phyloP scores from a whole-genome alignment of 1,140 invertebrate genomes.

The Platorchestia sp. region DNA sequence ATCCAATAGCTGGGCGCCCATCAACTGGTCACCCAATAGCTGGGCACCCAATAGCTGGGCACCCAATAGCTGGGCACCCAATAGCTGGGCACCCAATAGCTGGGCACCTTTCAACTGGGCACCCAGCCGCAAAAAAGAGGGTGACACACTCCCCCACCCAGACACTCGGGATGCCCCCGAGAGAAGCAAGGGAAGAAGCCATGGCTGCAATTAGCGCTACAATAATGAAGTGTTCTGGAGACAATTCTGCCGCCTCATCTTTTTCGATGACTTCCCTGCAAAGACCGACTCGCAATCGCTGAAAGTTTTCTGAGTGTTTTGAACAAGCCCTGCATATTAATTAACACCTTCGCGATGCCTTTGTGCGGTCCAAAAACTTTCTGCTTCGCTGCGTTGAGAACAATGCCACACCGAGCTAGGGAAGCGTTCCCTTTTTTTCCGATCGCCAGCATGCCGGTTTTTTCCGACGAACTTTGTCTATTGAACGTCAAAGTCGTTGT shows the following conservation, averaged over 20 bases:
- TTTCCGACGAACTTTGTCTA: background rate
- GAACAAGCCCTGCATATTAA: background rate
- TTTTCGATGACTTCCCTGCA: conserved; percentile 31
- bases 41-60: too few relatives aligned
- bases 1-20: too few relatives aligned
- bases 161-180: background rate
- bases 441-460: background rate
- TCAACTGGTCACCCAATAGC: too few relatives aligned
- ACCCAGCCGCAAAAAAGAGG: background rate
- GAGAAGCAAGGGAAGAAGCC: background rate
- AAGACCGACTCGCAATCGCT: background rate
- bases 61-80: too few relatives aligned
- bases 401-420: background rate
- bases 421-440: background rate
- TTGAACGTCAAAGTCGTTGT: background rate
- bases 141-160: background rate
- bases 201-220: background rate
- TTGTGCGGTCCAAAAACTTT: background rate
- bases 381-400: background rate
- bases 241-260: conserved; percentile 40
- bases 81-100: background rate
- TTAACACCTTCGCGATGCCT: background rate
- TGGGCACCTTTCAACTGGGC: too few relatives aligned
- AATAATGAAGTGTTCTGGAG: conserved; percentile 43
- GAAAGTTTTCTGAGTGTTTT: conserved; percentile 1